These are phyloP conservation scores for Eulithis testata DNA, from an alignment of 2,888 invertebrate genomes.

Conservation along the genomic window DNA sequence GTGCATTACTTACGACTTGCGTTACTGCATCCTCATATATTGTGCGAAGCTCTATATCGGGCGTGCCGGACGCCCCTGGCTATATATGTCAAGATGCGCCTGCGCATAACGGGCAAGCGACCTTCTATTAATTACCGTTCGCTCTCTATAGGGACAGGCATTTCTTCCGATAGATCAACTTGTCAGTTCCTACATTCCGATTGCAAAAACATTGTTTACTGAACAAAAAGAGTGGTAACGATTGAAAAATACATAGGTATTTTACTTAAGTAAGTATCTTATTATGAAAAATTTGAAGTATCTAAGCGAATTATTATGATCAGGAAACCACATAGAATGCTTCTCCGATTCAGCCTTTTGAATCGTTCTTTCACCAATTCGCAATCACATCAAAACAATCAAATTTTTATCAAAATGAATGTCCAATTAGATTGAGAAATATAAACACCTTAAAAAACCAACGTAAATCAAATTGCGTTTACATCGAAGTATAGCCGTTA, in stretches of 20 bases:
- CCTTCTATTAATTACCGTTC: slow-evolving; percentile 81
- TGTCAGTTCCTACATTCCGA: slow-evolving; percentile 43
- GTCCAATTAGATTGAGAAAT: background rate
- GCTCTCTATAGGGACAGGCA: slow-evolving; percentile 62
- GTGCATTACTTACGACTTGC: slow-evolving; percentile 1
- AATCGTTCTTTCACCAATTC: no score
- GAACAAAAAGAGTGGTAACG: slow-evolving; percentile 21
- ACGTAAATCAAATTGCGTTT: slow-evolving; percentile 20
- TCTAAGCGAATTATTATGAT: no score
- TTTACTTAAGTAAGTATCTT: no score
- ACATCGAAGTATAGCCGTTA: slow-evolving; percentile 24
- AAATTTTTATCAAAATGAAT: background rate
- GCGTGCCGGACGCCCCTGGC: slow-evolving; percentile 64
- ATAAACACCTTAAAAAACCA: background rate
- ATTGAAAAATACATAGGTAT: background rate
- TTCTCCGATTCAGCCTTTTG: no score
- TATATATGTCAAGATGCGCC: slow-evolving; percentile 73
- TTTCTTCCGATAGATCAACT: slow-evolving; percentile 48
- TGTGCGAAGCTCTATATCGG: slow-evolving; percentile 61
- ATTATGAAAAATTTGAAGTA: no score
- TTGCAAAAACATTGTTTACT: slow-evolving; percentile 28
- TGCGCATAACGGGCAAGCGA: slow-evolving; percentile 71
- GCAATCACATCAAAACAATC: background rate
- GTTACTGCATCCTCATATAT: slow-evolving; percentile 9
- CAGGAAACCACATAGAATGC: no score